Percentiles rank a stretch among this genome's conserved stretches.
These are phyloP conservation scores for Heloderma charlesbogerti DNA, from an alignment of 2,113 vertebrate species.

Conservation along the genomic window DNA sequence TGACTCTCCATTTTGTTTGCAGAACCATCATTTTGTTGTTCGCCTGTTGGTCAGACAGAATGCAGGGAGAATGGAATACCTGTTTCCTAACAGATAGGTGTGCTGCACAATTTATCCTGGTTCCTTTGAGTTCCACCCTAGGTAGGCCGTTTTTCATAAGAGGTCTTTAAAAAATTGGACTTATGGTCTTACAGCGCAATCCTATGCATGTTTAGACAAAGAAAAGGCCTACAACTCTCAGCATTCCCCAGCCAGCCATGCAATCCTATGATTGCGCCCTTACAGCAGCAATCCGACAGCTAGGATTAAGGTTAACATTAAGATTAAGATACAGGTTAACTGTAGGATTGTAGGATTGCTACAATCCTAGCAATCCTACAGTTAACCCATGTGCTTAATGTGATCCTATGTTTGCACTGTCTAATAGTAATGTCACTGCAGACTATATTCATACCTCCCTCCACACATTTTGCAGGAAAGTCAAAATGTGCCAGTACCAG, in stretches of 20 bases:
- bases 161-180: not conserved
- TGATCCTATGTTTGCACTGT: no score
- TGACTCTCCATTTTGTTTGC: not conserved
- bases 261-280: no score
- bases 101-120: not conserved
- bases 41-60: not conserved
- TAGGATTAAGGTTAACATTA: no score
- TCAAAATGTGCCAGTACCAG: not conserved
- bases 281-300: no score
- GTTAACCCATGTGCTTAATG: not conserved
- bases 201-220: no score
- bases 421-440: not conserved
- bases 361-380: not conserved
- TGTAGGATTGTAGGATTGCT: no score
- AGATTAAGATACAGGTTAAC: no score
- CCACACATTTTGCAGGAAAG: not conserved
- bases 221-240: no score
- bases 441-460: not conserved
- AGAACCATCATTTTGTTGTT: not conserved
- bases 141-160: not conserved
- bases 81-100: not conserved
- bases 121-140: not conserved
- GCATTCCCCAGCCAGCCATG: no score
- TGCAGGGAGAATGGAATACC: not conserved
- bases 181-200: not conserved